Evolutionary conservation across 2,797 vertebrate species (phyloP), one percentile per base, ranked within the genome.

Genomic region (Acipenser oxyrinchus): DNA sequence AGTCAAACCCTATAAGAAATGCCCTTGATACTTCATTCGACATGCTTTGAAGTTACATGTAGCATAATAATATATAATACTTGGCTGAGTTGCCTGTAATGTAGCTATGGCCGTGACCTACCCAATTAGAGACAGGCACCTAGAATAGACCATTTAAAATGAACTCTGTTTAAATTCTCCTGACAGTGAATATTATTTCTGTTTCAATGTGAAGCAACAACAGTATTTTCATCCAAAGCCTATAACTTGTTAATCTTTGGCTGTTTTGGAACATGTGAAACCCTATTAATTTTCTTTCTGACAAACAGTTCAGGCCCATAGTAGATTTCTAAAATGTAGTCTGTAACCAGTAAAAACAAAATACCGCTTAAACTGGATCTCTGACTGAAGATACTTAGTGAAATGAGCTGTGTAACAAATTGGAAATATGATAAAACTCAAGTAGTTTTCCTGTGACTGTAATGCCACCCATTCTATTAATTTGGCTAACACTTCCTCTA

Each of bases 21-120:
- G n/a, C n/a, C n/a, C n/a, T n/a, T n/a, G 83, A 86, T 82, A 82
- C 79, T 83, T 82, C 49, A 74, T 76, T 87, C 86, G 79, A 81
- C 77, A 77, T 82, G 78, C 70, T 81, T 81, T 83, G 77, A 83
- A 84, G 81, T 84, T 77, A 67, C 79, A 78, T 70, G 69, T 83
- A 76, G 79, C 82, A 73, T 85, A 85, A 86, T 87, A 86, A 86
- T 86, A 84, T 78, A 84, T 85, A 87, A 86, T 81, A 79, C 78
- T 80, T 79, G 77, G 71, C 77, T 69, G 77, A 81, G 81, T 84
- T 80, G 77, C 84, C 79, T 75, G 81, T 70, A 81, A 79, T 71
- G 77, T 82, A 85, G 78, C 74, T 48, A 68, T 64, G 80, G 81
- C 84, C 85, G n/a, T 88, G 88, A 89, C 85, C 86, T 71, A 37